Percentiles rank a stretch among this genome's conserved stretches.
Conservation (phyloP, 2,113 vertebrate species). For the Ondatra zibethicus region DNA sequence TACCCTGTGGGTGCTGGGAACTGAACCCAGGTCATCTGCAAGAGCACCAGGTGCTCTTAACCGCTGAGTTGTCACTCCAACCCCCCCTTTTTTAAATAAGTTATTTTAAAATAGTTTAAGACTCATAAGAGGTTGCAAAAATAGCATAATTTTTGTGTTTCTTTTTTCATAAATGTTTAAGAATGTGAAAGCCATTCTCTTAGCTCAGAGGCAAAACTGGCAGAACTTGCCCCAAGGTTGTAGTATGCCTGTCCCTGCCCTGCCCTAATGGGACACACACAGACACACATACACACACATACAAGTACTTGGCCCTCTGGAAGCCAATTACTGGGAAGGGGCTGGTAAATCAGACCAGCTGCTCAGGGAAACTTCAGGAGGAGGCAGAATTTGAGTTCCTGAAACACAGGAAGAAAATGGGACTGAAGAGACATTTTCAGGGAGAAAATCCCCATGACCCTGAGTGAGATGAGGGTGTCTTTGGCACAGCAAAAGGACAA, state of each 20-base stretch:
- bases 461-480: neutral
- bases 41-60: neutral
- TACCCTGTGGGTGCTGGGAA: neutral
- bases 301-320: neutral
- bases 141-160: neutral
- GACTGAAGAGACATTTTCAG: neutral
- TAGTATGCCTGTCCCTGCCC: neutral
- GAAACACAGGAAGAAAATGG: neutral
- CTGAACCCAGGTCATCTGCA: neutral
- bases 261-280: too few relatives aligned
- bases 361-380: neutral
- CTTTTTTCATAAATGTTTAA: conserved; percentile 19
- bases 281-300: neutral
- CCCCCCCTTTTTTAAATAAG: neutral
- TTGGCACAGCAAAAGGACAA: neutral
- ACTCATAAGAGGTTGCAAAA: neutral
- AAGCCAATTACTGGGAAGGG: neutral
- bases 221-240: neutral
- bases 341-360: neutral
- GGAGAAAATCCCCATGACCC: neutral
- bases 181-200: conserved; percentile 41
- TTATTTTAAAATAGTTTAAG: conserved; percentile 48
- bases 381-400: neutral
- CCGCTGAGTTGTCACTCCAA: neutral
- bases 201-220: conserved; percentile 6